Evolutionary conservation across 2,113 vertebrate genomes (phyloP).

Genomic region (Halcyon malimbica): DNA sequence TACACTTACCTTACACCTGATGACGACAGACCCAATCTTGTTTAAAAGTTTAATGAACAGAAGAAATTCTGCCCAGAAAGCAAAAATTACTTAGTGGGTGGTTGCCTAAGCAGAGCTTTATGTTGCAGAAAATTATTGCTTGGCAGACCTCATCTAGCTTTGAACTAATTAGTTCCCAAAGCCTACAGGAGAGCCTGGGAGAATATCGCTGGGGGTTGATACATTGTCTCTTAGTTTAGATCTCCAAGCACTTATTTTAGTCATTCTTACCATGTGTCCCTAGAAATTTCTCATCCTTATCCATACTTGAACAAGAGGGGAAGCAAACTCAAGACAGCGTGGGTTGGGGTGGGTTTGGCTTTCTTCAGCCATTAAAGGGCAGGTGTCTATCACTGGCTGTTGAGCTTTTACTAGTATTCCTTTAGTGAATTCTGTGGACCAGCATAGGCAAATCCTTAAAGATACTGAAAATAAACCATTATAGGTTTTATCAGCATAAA

Average conservation of each 20-base stretch:
- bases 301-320: not conserved
- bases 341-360: not conserved
- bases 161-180: not conserved
- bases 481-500: not conserved
- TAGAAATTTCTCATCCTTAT: not conserved
- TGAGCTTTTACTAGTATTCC: not conserved
- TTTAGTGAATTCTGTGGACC: not conserved
- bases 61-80: not conserved
- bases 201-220: not conserved
- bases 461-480: not conserved
- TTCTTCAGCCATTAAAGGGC: not conserved
- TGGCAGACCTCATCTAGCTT: not conserved
- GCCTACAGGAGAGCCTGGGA: not conserved
- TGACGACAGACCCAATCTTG: not conserved
- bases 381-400: not conserved
- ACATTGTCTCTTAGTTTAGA: not conserved
- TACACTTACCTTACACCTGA: not conserved
- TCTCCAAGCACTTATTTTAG: not conserved
- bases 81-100: not conserved
- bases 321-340: not conserved
- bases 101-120: not conserved
- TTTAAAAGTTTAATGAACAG: not conserved
- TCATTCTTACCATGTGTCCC: not conserved
- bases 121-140: not conserved
- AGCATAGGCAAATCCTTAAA: not conserved